phyloP scores from a whole-genome alignment of 1,140 invertebrate genomes.

The Leptestheria dahalacensis region DNA sequence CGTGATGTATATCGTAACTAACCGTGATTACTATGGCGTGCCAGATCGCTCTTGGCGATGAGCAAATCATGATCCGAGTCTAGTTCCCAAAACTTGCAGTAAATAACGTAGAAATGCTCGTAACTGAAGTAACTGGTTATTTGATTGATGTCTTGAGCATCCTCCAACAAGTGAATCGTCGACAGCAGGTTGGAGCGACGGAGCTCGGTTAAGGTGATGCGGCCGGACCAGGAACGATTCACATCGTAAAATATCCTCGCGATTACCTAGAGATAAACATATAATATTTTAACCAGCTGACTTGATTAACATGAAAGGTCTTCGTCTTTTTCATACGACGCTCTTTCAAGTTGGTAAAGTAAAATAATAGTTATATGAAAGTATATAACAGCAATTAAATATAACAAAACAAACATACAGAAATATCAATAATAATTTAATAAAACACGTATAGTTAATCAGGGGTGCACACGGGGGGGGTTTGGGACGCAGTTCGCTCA shows the following conservation, averaged over 20 bases:
- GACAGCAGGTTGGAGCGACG: conserved; percentile 75
- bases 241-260: conserved; percentile 97
- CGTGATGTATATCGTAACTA: conserved; percentile 16
- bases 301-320: no score
- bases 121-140: conserved; percentile 97
- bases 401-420: no score
- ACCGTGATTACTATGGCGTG: conserved; percentile 92
- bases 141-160: conserved; percentile 53
- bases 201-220: conserved; percentile 75
- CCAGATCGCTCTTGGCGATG: conserved; percentile 82
- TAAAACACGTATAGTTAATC: no score
- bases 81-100: conserved; percentile 99
- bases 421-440: no score
- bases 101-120: conserved; percentile 99
- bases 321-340: no score
- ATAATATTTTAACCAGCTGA: no score
- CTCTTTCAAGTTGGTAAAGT: no score
- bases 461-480: no score
- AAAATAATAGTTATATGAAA: no score
- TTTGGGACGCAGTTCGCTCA: no score
- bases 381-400: no score
- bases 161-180: conserved; percentile 55
- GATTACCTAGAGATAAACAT: conserved; percentile 50
- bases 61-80: conserved; percentile 96
- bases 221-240: conserved; percentile 92